Evolutionary conservation across 2,888 invertebrate species (phyloP).

Genomic region (Pammene aurita): DNA sequence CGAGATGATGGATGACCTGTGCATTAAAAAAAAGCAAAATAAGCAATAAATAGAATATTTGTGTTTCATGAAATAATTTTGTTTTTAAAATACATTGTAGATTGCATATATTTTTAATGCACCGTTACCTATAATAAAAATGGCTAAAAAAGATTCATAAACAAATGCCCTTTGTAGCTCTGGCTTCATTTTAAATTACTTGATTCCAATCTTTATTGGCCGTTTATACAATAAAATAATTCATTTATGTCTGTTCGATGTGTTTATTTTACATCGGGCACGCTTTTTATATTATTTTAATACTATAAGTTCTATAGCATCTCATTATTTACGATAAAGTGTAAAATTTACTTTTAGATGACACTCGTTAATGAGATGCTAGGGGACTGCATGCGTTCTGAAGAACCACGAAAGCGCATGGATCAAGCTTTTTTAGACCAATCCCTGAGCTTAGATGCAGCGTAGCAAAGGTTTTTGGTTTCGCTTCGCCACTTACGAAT

Average conservation of each 20-base stretch:
- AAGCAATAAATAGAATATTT: too few species aligned
- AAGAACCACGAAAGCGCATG: constrained; percentile 18
- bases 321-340: too few species aligned
- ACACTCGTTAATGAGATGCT: constrained; percentile 7
- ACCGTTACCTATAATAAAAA: background rate
- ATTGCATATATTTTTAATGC: constrained; percentile 13
- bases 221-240: constrained; percentile 1
- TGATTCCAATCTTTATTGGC: constrained; percentile 9
- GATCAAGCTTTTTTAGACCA: constrained; percentile 7
- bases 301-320: constrained; percentile 48
- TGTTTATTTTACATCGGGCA: constrained; percentile 38
- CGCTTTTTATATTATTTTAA: constrained; percentile 23
- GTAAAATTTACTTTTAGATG: too few species aligned
- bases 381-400: constrained; percentile 1
- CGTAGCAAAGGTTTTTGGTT: constrained; percentile 8
- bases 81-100: too few species aligned
- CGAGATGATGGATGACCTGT: background rate
- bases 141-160: constrained; percentile 11
- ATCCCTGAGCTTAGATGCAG: constrained; percentile 10
- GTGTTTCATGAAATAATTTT: too few species aligned
- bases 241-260: constrained; percentile 39
- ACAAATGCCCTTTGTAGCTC: too few species aligned
- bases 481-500: constrained; percentile 2
- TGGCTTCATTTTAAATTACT: background rate
- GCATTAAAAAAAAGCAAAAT: constrained; percentile 13